phyloP scores from a whole-genome alignment of 2,888 invertebrate genomes.

The Conops quadrifasciatus region DNA sequence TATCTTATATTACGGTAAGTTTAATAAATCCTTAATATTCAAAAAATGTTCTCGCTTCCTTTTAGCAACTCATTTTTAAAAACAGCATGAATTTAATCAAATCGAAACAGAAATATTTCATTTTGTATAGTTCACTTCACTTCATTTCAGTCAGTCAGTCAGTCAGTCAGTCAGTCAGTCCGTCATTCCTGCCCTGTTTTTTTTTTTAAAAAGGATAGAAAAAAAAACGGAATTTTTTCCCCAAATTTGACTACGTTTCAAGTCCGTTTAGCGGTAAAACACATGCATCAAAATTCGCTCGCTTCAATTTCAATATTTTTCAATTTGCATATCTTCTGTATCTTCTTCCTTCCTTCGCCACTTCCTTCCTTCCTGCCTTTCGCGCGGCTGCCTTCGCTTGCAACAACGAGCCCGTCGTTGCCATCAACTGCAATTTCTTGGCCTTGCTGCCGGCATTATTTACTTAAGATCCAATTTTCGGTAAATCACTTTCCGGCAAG shows the following conservation, averaged over 20 bases:
- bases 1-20: too few species aligned
- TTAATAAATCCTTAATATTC: too few species aligned
- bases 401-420: background rate
- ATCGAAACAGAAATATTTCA: background rate
- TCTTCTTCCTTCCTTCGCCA: conserved; percentile 19
- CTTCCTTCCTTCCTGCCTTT: background rate
- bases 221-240: background rate
- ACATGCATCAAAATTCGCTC: conserved; percentile 17
- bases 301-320: conserved; percentile 28
- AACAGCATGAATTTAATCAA: too few species aligned
- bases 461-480: conserved; percentile 64
- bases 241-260: background rate
- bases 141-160: too few species aligned
- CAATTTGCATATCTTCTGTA: conserved; percentile 30
- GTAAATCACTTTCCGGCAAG: conserved; percentile 59
- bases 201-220: background rate
- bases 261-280: background rate
- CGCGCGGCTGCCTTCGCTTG: background rate
- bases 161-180: too few species aligned
- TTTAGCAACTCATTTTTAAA: too few species aligned
- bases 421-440: conserved; percentile 20
- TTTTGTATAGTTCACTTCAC: background rate
- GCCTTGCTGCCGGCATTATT: conserved; percentile 53
- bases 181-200: background rate
- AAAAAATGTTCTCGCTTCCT: too few species aligned